These are phyloP conservation scores for Aspidiotus rigidus DNA, from an alignment of 2,888 invertebrate genomes.

Conservation along the genomic window DNA sequence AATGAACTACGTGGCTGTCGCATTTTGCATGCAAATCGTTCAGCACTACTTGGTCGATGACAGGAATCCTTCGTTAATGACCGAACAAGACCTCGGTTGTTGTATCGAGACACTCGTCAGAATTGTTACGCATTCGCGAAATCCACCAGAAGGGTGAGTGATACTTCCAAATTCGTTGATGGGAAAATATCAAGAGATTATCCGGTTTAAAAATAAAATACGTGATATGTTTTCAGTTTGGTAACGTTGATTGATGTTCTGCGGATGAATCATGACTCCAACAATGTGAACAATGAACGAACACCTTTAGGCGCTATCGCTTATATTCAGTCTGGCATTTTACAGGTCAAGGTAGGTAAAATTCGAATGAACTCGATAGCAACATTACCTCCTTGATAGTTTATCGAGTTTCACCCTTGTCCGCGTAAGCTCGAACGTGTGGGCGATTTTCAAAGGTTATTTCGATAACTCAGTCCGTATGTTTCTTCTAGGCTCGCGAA, in stretches of 20 bases:
- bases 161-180: background rate
- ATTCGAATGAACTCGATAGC: too few species aligned
- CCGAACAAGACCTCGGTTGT: constrained; percentile 75
- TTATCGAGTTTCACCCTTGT: background rate
- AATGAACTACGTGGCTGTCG: constrained; percentile 66
- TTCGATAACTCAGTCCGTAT: constrained; percentile 1
- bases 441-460: too few species aligned
- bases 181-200: background rate
- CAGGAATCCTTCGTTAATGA: constrained; percentile 62
- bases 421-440: too few species aligned
- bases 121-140: constrained; percentile 63
- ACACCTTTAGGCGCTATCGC: constrained; percentile 68
- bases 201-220: constrained; percentile 4
- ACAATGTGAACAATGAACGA: constrained; percentile 57
- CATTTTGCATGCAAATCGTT: constrained; percentile 83
- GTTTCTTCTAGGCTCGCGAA: constrained; percentile 58
- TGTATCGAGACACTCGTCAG: constrained; percentile 75
- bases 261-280: constrained; percentile 54
- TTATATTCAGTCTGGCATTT: constrained; percentile 86
- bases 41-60: constrained; percentile 81
- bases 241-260: constrained; percentile 71
- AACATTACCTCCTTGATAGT: background rate
- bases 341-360: constrained; percentile 55
- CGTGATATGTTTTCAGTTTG: constrained; percentile 45
- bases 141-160: constrained; percentile 68